A percentile compares a stretch with the other conserved stretches of the same genome.
Evolutionary conservation across 2,888 invertebrate species (phyloP).

Genomic region (Auanema sp.): DNA sequence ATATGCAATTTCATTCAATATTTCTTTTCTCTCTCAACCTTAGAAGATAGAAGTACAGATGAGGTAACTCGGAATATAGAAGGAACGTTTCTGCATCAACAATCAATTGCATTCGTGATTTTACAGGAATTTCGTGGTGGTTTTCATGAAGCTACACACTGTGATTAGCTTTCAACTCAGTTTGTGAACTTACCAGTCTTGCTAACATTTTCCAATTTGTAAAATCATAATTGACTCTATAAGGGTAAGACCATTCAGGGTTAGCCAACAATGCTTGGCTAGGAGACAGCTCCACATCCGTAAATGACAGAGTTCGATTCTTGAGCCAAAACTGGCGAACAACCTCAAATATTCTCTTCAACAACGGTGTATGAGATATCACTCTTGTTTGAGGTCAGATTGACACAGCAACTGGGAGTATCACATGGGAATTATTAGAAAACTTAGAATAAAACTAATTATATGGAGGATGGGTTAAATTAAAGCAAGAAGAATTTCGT

Average conservation of each 20-base stretch:
- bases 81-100: conserved; percentile 57
- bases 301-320: conserved; percentile 56
- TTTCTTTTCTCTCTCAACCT: conserved; percentile 19
- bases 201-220: conserved; percentile 61
- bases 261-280: conserved; percentile 56
- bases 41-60: conserved; percentile 52
- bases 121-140: conserved; percentile 49
- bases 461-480: too few relatives aligned
- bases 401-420: too few relatives aligned
- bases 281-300: conserved; percentile 54
- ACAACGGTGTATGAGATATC: background rate
- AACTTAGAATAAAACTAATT: too few relatives aligned
- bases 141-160: conserved; percentile 49
- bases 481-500: background rate
- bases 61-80: conserved; percentile 50
- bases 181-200: conserved; percentile 32
- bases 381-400: too few relatives aligned
- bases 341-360: conserved; percentile 25
- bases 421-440: too few relatives aligned
- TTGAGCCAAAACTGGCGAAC: conserved; percentile 61
- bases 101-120: conserved; percentile 59
- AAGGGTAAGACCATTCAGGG: conserved; percentile 62
- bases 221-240: conserved; percentile 60
- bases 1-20: background rate
- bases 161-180: conserved; percentile 1